A percentile compares a stretch with the other conserved stretches of the same genome.
Evolutionary conservation across 2,113 vertebrate genomes (phyloP).

Genomic region (Chascanopsetta lugubris): DNA sequence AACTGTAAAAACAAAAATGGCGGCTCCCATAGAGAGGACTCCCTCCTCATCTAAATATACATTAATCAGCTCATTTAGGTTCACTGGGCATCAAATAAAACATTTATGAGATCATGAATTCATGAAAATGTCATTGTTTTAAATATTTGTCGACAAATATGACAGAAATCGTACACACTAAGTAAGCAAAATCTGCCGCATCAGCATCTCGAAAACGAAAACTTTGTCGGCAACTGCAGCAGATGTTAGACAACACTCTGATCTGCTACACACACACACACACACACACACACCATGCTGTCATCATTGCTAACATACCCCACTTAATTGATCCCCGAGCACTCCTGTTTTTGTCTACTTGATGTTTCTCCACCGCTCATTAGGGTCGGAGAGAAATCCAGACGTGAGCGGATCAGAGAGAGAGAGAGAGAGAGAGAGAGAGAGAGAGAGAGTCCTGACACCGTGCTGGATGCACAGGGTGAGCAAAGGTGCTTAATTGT

Average conservation of each 20-base stretch:
- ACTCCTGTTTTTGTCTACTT: conserved; percentile 55
- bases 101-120: too few relatives aligned
- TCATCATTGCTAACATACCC: conserved; percentile 39
- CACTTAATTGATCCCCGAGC: conserved; percentile 73
- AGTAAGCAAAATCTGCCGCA: neutral
- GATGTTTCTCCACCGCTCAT: conserved; percentile 52
- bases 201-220: too few relatives aligned
- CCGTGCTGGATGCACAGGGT: conserved; percentile 2
- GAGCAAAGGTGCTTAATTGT: conserved; percentile 31
- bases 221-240: conserved; percentile 29
- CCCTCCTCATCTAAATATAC: too few relatives aligned
- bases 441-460: conserved; percentile 51
- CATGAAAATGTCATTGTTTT: too few relatives aligned
- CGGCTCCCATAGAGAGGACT: too few relatives aligned
- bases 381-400: conserved; percentile 15
- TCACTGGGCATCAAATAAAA: too few relatives aligned
- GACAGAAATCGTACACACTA: neutral
- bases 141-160: too few relatives aligned
- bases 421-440: conserved; percentile 13
- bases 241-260: conserved; percentile 3
- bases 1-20: too few relatives aligned
- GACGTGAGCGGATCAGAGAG: conserved; percentile 23
- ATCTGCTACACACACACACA: conserved; percentile 25
- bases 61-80: too few relatives aligned
- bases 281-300: conserved; percentile 12